Evolutionary conservation across 2,113 vertebrate genomes (phyloP).

Genomic region (Herpailurus yagouaroundi): DNA sequence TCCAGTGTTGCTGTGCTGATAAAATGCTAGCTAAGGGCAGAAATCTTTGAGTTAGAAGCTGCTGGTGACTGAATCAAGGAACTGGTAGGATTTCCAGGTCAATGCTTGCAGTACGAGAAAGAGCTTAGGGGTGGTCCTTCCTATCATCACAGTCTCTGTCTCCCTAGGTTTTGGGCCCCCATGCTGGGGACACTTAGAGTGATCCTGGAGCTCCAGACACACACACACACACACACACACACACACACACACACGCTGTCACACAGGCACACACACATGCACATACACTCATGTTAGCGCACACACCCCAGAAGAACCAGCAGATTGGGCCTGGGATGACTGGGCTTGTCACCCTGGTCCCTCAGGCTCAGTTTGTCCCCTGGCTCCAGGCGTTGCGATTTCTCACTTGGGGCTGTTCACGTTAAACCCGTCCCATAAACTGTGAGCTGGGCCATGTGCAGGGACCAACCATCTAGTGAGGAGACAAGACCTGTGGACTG

Average conservation of each 20-base stretch:
- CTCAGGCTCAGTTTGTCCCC: background rate
- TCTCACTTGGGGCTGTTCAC: background rate
- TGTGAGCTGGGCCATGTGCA: background rate
- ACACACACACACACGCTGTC: no score
- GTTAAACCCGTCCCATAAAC: background rate
- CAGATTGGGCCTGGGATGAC: background rate
- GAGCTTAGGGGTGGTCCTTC: background rate
- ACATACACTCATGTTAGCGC: background rate
- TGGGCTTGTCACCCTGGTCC: background rate
- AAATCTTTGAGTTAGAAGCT: background rate
- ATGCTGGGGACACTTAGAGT: background rate
- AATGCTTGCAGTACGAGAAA: background rate
- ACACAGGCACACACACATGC: no score
- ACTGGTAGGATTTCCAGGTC: background rate
- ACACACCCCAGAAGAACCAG: background rate
- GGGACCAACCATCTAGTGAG: background rate
- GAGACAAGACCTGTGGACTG: background rate
- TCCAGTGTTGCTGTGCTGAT: background rate
- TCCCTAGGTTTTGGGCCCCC: background rate
- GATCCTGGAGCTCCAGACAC: background rate
- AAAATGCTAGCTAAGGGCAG: background rate
- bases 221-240: accelerated
- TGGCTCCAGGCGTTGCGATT: background rate
- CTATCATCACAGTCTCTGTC: background rate
- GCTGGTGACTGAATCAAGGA: background rate